These are phyloP conservation scores for Speoplatyrhinus poulsoni DNA, from an alignment of 2,113 vertebrate genomes.

Conservation along the genomic window DNA sequence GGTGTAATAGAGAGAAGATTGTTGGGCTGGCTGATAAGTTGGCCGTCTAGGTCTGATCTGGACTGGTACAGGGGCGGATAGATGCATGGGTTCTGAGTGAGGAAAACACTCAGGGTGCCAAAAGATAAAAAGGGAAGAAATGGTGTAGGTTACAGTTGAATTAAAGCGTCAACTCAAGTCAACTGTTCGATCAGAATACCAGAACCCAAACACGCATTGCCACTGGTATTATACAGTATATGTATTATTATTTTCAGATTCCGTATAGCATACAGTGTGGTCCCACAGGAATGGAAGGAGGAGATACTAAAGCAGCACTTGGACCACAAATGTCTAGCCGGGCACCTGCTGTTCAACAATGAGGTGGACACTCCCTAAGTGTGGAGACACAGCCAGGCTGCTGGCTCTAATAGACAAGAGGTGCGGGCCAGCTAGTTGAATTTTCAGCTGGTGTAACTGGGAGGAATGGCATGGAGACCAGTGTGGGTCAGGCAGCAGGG, in stretches of 20 bases:
- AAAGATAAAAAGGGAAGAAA: slow-evolving; percentile 41
- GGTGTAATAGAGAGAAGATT: slow-evolving; percentile 73
- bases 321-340: no score
- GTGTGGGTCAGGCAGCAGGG: slow-evolving; percentile 42
- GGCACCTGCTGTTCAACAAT: not conserved
- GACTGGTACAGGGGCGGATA: slow-evolving; percentile 48
- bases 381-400: slow-evolving; percentile 17
- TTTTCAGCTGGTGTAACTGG: slow-evolving; percentile 57
- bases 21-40: slow-evolving; percentile 62
- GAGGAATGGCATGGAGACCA: slow-evolving; percentile 34
- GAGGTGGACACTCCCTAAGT: not conserved
- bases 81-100: slow-evolving; percentile 35
- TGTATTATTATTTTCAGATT: no score
- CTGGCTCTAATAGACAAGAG: slow-evolving; percentile 16
- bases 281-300: no score
- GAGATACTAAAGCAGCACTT: no score
- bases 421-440: slow-evolving; percentile 15
- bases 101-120: slow-evolving; percentile 50
- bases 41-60: slow-evolving; percentile 22
- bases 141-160: not conserved
- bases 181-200: no score
- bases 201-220: no score
- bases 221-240: no score
- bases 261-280: no score
- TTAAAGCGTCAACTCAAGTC: no score